These are phyloP conservation scores for Ochropleura plecta DNA, from an alignment of 2,888 invertebrate genomes.

Conservation along the genomic window DNA sequence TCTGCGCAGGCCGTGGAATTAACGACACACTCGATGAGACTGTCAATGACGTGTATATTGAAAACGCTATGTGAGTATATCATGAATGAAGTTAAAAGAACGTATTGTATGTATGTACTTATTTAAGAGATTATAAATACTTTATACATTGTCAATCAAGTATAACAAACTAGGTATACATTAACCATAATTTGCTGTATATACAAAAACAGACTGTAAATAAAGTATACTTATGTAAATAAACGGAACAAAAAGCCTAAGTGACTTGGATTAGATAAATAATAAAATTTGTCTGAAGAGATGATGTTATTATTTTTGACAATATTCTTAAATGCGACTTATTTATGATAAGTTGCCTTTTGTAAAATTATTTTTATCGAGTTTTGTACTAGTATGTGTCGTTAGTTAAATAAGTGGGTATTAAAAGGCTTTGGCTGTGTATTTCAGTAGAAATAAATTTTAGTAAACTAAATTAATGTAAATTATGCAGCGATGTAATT, in stretches of 20 bases:
- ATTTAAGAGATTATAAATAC: slow-evolving; percentile 32
- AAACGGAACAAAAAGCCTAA: slow-evolving; percentile 42
- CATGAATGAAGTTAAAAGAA: neutral
- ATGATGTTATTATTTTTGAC: slow-evolving; percentile 29
- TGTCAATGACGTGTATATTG: slow-evolving; percentile 28
- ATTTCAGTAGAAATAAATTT: slow-evolving; percentile 34
- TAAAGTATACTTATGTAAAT: slow-evolving; percentile 22
- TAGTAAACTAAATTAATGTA: slow-evolving; percentile 22
- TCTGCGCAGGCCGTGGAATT: slow-evolving; percentile 27
- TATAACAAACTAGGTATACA: slow-evolving; percentile 7
- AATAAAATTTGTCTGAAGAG: slow-evolving; percentile 8
- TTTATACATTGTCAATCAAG: slow-evolving; percentile 33
- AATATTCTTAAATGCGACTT: slow-evolving; percentile 32
- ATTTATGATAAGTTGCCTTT: slow-evolving; percentile 28
- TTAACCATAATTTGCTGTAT: slow-evolving; percentile 16
- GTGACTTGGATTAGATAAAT: slow-evolving; percentile 36
- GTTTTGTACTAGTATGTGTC: slow-evolving; percentile 33
- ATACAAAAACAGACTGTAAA: slow-evolving; percentile 35
- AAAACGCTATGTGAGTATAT: neutral
- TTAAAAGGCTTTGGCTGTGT: slow-evolving; percentile 63
- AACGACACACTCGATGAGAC: slow-evolving; percentile 48
- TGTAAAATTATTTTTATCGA: slow-evolving; percentile 24
- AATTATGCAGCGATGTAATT: slow-evolving; percentile 18
- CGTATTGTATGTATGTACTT: slow-evolving; percentile 24
- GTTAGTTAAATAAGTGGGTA: slow-evolving; percentile 34